These are phyloP conservation scores for Hypocryptadius cinnamomeus DNA, from an alignment of 2,113 vertebrate genomes.

Conservation along the genomic window DNA sequence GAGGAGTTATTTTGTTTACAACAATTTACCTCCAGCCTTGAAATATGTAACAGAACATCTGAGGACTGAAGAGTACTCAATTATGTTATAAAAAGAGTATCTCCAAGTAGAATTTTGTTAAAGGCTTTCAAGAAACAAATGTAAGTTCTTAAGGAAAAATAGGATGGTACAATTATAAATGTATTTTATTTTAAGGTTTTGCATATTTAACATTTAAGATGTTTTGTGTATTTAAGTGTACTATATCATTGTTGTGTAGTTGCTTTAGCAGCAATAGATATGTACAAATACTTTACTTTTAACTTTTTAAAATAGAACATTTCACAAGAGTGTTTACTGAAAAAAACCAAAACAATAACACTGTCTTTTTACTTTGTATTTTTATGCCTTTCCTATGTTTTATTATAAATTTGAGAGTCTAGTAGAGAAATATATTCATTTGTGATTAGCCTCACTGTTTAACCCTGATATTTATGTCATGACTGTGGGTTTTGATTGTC, in stretches of 20 bases:
- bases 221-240: background rate
- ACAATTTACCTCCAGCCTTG: background rate
- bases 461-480: background rate
- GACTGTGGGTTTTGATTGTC: background rate
- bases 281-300: background rate
- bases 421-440: background rate
- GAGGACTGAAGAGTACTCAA: background rate
- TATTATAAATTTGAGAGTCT: background rate
- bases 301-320: background rate
- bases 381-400: background rate
- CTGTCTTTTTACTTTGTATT: background rate
- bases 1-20: background rate
- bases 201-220: background rate
- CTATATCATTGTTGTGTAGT: background rate
- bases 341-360: background rate
- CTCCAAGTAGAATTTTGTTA: background rate
- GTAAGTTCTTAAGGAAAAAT: background rate
- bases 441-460: background rate
- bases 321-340: background rate
- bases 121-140: background rate
- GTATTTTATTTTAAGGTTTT: background rate
- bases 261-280: background rate
- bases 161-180: background rate
- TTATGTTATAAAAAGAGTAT: background rate
- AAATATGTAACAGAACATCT: background rate